Conservation (phyloP, 2,113 vertebrate species). For the Brachyistius frenatus region DNA sequence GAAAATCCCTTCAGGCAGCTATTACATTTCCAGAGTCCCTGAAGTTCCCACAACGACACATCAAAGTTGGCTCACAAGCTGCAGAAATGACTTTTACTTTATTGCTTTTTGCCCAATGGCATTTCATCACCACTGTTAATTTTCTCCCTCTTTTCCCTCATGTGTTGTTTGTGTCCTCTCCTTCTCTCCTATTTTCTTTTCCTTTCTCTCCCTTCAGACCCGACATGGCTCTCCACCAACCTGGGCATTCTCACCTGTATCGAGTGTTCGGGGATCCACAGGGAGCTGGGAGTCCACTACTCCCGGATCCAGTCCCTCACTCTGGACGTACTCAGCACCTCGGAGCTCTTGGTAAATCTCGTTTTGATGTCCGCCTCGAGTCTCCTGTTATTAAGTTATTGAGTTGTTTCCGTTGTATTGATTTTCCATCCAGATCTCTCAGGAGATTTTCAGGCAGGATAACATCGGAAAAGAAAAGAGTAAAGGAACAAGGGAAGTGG, state of each 20-base stretch:
- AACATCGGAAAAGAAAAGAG: not conserved
- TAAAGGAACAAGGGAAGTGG: not conserved
- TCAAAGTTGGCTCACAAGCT: conserved; percentile 42
- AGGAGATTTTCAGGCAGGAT: not conserved
- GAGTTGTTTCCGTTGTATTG: not conserved
- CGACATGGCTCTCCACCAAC: conserved; percentile 98
- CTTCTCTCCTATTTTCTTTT: not conserved
- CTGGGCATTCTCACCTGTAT: conserved; percentile 87
- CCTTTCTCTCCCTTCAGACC: conserved; percentile 83
- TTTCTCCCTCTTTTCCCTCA: not conserved
- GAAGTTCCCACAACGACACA: conserved; percentile 45
- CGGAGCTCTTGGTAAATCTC: conserved; percentile 93
- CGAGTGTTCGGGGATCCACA: conserved; percentile 87
- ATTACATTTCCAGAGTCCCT: conserved; percentile 34
- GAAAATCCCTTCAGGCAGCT: conserved; percentile 38
- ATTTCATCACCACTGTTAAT: not conserved
- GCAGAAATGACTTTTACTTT: conserved; percentile 42
- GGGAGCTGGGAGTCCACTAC: conserved; percentile 95
- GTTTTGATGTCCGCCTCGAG: not conserved
- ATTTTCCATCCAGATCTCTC: not conserved
- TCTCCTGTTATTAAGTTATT: not conserved
- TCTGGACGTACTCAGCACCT: conserved; percentile 96
- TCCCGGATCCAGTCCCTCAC: conserved; percentile 99
- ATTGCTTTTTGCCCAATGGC: not conserved
- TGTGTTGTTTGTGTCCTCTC: not conserved